A percentile compares a stretch with the other conserved stretches of the same genome.
Evolutionary conservation across 2,113 vertebrate species (phyloP).

Genomic region (Tragelaphus buxtoni): DNA sequence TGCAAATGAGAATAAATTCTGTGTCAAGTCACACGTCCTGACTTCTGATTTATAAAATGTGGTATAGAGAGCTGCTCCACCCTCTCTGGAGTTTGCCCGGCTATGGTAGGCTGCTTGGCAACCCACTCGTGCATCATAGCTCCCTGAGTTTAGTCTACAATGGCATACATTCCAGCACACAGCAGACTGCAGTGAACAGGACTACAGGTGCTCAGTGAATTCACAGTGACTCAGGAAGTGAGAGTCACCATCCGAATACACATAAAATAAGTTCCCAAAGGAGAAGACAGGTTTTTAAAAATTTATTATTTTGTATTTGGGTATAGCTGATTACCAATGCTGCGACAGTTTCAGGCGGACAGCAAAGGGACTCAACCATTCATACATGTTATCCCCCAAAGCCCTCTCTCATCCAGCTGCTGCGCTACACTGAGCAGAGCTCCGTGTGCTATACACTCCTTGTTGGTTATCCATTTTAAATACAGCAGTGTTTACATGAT

Average conservation of each 20-base stretch:
- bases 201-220: neutral
- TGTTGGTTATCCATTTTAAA: neutral
- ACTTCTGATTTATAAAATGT: neutral
- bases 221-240: neutral
- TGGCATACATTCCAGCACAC: neutral
- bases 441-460: neutral
- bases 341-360: neutral
- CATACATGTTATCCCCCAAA: neutral
- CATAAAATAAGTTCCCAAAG: neutral
- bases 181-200: neutral
- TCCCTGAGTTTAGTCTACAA: neutral
- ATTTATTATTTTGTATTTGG: neutral
- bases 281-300: neutral
- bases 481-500: neutral
- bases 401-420: neutral
- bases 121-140: rapidly evolving
- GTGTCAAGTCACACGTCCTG: neutral
- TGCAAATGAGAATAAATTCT: neutral
- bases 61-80: neutral
- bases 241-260: neutral
- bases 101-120: neutral
- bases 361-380: neutral
- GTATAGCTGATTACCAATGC: neutral
- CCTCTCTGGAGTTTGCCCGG: neutral
- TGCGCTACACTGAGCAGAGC: neutral